Evolutionary conservation across 2,797 vertebrate genomes (phyloP).

Genomic region (Argya squamiceps): DNA sequence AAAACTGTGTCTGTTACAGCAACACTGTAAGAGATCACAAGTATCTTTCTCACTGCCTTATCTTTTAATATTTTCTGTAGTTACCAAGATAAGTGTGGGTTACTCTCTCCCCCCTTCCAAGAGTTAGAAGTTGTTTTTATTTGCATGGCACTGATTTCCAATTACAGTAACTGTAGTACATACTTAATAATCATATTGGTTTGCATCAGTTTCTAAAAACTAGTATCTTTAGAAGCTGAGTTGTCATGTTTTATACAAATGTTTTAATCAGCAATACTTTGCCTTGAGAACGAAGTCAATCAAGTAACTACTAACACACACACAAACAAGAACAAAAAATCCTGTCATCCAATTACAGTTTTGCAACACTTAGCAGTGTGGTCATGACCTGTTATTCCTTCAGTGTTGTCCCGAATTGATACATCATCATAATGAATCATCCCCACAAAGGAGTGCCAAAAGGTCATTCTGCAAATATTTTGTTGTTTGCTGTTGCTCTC

Average conservation of each 20-base stretch:
- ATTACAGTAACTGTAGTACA: neutral
- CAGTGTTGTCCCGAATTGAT: neutral
- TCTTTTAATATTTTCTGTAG: neutral
- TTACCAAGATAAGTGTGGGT: neutral
- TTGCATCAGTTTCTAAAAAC: neutral
- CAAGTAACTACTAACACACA: neutral
- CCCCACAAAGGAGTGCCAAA: neutral
- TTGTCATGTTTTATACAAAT: neutral
- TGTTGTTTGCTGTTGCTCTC: neutral
- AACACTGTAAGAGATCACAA: neutral
- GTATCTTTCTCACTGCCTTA: neutral
- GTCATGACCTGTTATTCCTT: neutral
- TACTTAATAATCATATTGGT: neutral
- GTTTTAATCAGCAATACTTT: neutral
- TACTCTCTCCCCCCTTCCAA: neutral
- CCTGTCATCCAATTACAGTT: neutral
- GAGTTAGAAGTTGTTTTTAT: neutral
- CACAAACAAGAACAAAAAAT: neutral
- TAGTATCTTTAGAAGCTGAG: neutral
- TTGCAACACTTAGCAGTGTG: neutral
- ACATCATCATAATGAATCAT: neutral
- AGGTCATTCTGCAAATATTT: slow-evolving; percentile 6
- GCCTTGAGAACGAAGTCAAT: neutral
- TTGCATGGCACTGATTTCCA: neutral
- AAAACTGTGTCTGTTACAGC: neutral